These are phyloP conservation scores for Anoplophora glabripennis DNA, from an alignment of 1,140 invertebrate genomes.

Conservation along the genomic window DNA sequence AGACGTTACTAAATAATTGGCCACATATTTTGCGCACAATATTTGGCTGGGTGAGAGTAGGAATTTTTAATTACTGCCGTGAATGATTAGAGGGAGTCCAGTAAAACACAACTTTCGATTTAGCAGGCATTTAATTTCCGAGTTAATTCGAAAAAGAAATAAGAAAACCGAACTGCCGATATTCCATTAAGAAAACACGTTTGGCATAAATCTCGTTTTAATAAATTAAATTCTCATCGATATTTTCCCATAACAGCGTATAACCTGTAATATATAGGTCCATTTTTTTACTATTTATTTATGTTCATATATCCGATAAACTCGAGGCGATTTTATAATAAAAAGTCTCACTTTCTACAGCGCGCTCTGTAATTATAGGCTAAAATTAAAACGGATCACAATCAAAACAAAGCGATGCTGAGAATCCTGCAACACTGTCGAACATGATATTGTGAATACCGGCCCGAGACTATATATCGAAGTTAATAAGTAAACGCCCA, in stretches of 20 bases:
- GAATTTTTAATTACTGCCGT: slow-evolving; percentile 18
- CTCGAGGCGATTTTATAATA: slow-evolving; percentile 43
- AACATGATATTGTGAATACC: slow-evolving; percentile 9
- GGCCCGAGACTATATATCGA: slow-evolving; percentile 35
- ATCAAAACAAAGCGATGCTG: slow-evolving; percentile 38
- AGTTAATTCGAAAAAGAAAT: slow-evolving; percentile 28
- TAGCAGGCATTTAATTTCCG: slow-evolving; percentile 29
- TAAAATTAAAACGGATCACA: slow-evolving; percentile 43
- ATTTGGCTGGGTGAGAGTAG: too few relatives aligned
- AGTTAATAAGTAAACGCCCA: slow-evolving; percentile 50
- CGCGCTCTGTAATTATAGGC: slow-evolving; percentile 46
- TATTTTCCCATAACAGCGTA: slow-evolving; percentile 42
- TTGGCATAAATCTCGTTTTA: slow-evolving; percentile 48
- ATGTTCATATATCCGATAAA: slow-evolving; percentile 39
- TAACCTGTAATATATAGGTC: slow-evolving; percentile 44
- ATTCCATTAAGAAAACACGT: slow-evolving; percentile 46
- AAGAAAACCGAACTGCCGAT: slow-evolving; percentile 34
- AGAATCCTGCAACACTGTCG: slow-evolving; percentile 24
- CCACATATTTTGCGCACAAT: too few relatives aligned
- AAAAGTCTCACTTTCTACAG: slow-evolving; percentile 48
- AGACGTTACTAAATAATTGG: too few relatives aligned
- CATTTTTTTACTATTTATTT: slow-evolving; percentile 47
- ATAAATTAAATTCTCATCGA: slow-evolving; percentile 49
- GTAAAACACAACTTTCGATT: slow-evolving; percentile 27
- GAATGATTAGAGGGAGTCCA: slow-evolving; percentile 18